These are phyloP conservation scores for Ophioninae sp. DNA, from an alignment of 2,888 invertebrate genomes.

Conservation along the genomic window DNA sequence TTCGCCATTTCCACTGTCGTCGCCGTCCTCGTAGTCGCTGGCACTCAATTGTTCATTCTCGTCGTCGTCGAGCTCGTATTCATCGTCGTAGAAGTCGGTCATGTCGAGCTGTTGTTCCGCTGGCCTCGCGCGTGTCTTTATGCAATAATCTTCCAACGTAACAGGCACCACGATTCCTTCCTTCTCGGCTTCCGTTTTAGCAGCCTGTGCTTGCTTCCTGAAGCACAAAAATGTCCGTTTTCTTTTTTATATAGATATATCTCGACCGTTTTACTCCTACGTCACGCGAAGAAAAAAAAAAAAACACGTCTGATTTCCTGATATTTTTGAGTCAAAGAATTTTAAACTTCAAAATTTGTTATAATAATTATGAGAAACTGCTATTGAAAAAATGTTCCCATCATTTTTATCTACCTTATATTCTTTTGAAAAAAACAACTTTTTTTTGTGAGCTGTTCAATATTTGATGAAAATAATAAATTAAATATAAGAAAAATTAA, in stretches of 20 bases:
- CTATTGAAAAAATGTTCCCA: too few relatives aligned
- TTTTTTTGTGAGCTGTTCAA: too few relatives aligned
- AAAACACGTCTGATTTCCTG: neutral
- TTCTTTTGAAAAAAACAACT: too few relatives aligned
- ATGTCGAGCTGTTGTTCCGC: constrained; percentile 92
- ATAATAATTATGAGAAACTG: too few relatives aligned
- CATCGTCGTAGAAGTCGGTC: constrained; percentile 98
- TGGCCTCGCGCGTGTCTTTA: constrained; percentile 94
- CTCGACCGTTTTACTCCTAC: too few relatives aligned
- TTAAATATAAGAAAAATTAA: too few relatives aligned
- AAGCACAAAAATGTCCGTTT: neutral
- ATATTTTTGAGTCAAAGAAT: too few relatives aligned
- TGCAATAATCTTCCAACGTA: constrained; percentile 99
- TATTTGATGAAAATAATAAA: too few relatives aligned
- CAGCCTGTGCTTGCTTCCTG: constrained; percentile 98
- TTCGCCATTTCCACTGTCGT: constrained; percentile 96
- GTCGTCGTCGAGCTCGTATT: constrained; percentile 92
- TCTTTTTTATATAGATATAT: neutral
- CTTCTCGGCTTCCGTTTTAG: constrained; percentile 96
- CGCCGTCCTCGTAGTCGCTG: constrained; percentile 89
- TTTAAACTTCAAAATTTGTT: too few relatives aligned
- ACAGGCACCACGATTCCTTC: constrained; percentile 98
- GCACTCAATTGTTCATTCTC: constrained; percentile 86
- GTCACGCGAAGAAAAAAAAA: too few relatives aligned
- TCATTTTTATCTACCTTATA: too few relatives aligned